Conservation (phyloP, 1,140 invertebrate species). For the Drosophila aff. region DNA sequence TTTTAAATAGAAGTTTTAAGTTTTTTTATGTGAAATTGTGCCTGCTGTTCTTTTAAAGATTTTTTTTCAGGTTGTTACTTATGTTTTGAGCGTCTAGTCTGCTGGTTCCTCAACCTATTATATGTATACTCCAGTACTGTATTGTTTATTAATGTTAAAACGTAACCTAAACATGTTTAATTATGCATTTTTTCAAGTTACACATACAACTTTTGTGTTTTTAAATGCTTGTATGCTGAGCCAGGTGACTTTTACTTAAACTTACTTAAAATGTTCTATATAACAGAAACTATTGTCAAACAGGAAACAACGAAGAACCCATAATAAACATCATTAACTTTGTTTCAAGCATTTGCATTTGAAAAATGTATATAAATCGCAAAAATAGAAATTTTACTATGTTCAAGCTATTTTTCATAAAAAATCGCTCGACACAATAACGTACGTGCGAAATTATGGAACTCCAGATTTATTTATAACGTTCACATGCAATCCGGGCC, state of each 20-base stretch:
- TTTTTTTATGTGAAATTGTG: background rate
- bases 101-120: conserved; percentile 2
- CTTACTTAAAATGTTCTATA: too few relatives aligned
- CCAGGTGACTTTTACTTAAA: background rate
- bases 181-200: background rate
- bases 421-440: conserved; percentile 4
- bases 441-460: conserved; percentile 17
- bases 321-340: too few relatives aligned
- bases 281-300: too few relatives aligned
- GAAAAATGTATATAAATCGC: too few relatives aligned
- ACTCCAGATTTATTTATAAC: conserved; percentile 83
- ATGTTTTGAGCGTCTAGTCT: conserved; percentile 12
- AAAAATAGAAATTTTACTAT: too few relatives aligned
- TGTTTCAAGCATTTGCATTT: too few relatives aligned
- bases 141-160: conserved; percentile 3
- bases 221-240: too few relatives aligned
- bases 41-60: background rate
- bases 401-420: too few relatives aligned
- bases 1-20: background rate
- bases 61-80: background rate
- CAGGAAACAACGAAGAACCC: background rate
- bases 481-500: conserved; percentile 85
- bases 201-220: too few relatives aligned
- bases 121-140: background rate
- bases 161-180: background rate